A percentile compares a stretch with the other conserved stretches of the same genome.
Conservation (phyloP, 2,113 vertebrate genomes). For the Carassius carassius region DNA sequence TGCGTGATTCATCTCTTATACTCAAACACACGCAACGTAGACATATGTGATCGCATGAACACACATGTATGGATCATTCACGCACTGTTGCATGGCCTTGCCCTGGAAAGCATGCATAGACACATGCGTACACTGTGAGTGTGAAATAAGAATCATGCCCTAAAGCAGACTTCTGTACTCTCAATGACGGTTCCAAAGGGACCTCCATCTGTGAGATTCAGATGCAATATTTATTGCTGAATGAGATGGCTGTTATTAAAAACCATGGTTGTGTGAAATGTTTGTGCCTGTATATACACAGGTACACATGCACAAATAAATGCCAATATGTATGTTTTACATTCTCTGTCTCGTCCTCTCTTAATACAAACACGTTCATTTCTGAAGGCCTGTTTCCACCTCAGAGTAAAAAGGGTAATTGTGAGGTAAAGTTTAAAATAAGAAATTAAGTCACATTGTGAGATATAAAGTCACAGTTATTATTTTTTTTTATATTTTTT, state of each 20-base stretch:
- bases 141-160: conserved; percentile 67
- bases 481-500: too few species aligned
- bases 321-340: conserved; percentile 26
- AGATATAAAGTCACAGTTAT: background rate
- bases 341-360: conserved; percentile 33
- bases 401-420: background rate
- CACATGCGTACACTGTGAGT: conserved; percentile 50
- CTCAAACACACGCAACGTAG: conserved; percentile 1
- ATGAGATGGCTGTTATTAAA: conserved; percentile 43
- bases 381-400: background rate
- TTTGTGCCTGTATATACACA: background rate
- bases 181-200: conserved; percentile 65
- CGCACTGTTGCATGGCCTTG: conserved; percentile 35
- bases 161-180: conserved; percentile 66
- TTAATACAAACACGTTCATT: conserved; percentile 62
- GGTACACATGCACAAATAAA: background rate
- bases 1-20: conserved; percentile 49
- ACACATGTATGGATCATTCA: conserved; percentile 25
- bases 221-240: conserved; percentile 70
- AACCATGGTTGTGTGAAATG: background rate
- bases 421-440: background rate
- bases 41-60: conserved; percentile 6
- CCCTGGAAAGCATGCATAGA: conserved; percentile 17
- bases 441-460: background rate
- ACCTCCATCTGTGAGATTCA: conserved; percentile 64